phyloP scores from a whole-genome alignment of 2,113 vertebrate species.

The Silurus glanis region DNA sequence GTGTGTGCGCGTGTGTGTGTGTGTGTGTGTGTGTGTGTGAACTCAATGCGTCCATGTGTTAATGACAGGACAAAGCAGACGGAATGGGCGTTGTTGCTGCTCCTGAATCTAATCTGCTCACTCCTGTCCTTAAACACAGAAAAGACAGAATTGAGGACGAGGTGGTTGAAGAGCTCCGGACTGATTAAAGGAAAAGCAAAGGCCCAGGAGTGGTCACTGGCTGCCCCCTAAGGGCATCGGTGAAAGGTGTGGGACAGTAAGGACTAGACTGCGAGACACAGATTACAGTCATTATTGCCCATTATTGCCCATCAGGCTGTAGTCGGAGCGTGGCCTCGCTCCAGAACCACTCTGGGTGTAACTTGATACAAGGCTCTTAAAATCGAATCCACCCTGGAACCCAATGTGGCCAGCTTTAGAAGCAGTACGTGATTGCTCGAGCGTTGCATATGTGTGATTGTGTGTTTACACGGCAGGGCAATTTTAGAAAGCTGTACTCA shows the following conservation, averaged over 20 bases:
- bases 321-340: constrained; percentile 57
- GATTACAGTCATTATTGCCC: constrained; percentile 66
- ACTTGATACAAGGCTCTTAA: constrained; percentile 52
- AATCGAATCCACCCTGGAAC: constrained; percentile 52
- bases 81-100: neutral
- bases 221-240: neutral
- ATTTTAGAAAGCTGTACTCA: constrained; percentile 49
- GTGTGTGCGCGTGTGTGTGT: neutral
- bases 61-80: constrained; percentile 14
- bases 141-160: neutral
- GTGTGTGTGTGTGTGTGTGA: neutral
- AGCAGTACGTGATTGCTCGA: constrained; percentile 20
- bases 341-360: constrained; percentile 45
- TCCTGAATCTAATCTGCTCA: neutral
- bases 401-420: constrained; percentile 45
- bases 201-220: neutral
- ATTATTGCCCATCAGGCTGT: constrained; percentile 59
- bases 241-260: constrained; percentile 17
- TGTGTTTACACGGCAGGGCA: constrained; percentile 28
- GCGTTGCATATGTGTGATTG: neutral
- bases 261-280: constrained; percentile 17
- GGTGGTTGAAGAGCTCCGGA: neutral
- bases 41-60: neutral
- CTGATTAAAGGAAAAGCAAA: constrained; percentile 30
- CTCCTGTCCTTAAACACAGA: constrained; percentile 21